Evolutionary conservation across 2,888 invertebrate genomes (phyloP).

Genomic region (Polydrusus tereticollis): DNA sequence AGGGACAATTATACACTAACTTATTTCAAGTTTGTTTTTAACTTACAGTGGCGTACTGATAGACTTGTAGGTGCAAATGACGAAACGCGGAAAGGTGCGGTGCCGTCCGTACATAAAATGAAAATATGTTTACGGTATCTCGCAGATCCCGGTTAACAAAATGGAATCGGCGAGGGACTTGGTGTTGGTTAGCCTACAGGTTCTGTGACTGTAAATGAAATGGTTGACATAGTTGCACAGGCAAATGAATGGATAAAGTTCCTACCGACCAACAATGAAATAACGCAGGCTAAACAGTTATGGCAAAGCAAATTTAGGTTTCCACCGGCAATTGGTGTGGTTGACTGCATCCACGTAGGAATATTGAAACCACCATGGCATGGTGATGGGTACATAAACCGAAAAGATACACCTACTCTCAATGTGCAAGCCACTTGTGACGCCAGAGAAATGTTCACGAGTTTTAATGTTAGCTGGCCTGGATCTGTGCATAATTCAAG

Average conservation of each 20-base stretch:
- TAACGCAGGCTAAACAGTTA: slow-evolving; percentile 9
- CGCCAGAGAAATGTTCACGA: no score
- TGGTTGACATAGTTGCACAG: slow-evolving; percentile 57
- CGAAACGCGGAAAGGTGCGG: slow-evolving; percentile 24
- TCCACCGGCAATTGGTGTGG: slow-evolving; percentile 4
- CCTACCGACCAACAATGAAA: background rate
- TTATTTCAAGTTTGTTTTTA: no score
- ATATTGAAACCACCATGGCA: slow-evolving; percentile 4
- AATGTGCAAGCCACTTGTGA: no score
- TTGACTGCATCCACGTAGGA: slow-evolving; percentile 8
- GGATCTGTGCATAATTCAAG: no score
- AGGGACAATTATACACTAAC: no score
- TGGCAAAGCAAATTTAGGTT: slow-evolving; percentile 14
- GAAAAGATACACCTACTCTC: no score
- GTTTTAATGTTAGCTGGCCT: no score
- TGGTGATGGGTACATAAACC: slow-evolving; percentile 5
- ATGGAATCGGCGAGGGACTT: slow-evolving; percentile 29
- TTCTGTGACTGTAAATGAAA: slow-evolving; percentile 67
- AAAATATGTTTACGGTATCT: slow-evolving; percentile 27
- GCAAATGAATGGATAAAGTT: slow-evolving; percentile 22
- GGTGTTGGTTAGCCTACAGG: slow-evolving; percentile 55
- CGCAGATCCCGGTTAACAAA: slow-evolving; percentile 27
- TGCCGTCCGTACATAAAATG: slow-evolving; percentile 27
- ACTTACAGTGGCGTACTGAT: slow-evolving; percentile 5
- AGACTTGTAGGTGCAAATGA: slow-evolving; percentile 9